Evolutionary conservation across 1,140 invertebrate genomes (phyloP).

Genomic region (Leptonema lineaticorne): DNA sequence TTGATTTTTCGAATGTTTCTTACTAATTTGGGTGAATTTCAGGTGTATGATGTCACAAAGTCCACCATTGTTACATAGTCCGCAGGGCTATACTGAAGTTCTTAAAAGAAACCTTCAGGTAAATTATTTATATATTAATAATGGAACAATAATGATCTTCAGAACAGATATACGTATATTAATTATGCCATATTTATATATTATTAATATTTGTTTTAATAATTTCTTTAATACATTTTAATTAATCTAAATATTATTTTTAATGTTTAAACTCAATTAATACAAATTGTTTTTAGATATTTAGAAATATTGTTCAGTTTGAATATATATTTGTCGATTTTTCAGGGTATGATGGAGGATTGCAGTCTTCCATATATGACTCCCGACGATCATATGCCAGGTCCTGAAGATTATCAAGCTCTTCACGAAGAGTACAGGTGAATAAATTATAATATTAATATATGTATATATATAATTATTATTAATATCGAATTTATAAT

Average conservation of each 20-base stretch:
- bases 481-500: background rate
- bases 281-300: background rate
- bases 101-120: constrained; percentile 56
- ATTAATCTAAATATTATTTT: too few species aligned
- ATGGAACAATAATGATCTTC: background rate
- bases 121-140: background rate
- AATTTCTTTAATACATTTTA: too few species aligned
- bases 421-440: constrained; percentile 57
- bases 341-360: constrained; percentile 57
- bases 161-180: too few species aligned
- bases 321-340: constrained; percentile 18
- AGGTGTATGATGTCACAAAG: constrained; percentile 57
- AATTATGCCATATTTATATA: background rate
- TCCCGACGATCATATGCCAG: constrained; percentile 53
- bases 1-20: background rate
- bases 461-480: background rate
- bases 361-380: constrained; percentile 55
- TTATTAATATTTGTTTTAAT: too few species aligned
- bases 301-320: constrained; percentile 1
- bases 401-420: constrained; percentile 52
- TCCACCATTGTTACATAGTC: constrained; percentile 56
- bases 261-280: too few species aligned
- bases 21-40: constrained; percentile 27
- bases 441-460: background rate
- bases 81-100: constrained; percentile 56